A percentile compares a stretch with the other conserved stretches of the same genome.
Evolutionary conservation across 2,113 vertebrate genomes (phyloP).

Genomic region (Carettochelys insculpta): DNA sequence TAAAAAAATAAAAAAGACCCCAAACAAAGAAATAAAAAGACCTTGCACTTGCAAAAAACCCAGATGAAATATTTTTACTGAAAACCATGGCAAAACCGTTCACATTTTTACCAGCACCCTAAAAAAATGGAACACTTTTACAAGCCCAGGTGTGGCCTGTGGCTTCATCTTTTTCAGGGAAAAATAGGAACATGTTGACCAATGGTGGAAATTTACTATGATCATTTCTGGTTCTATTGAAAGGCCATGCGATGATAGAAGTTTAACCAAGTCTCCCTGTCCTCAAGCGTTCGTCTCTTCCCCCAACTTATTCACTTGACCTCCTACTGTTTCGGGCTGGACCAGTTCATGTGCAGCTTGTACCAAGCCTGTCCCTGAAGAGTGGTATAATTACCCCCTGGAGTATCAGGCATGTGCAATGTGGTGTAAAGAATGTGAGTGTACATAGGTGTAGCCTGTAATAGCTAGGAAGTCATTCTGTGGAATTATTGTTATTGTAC

Average conservation of each 20-base stretch:
- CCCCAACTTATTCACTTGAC: too few species aligned
- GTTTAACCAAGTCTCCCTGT: accelerated
- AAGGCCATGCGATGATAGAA: accelerated
- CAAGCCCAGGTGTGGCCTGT: background rate
- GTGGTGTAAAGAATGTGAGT: accelerated
- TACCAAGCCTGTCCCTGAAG: background rate
- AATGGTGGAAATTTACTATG: background rate
- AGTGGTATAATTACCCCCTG: background rate
- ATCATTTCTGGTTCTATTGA: background rate
- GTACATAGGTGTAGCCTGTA: accelerated
- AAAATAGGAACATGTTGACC: accelerated
- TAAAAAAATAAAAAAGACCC: background rate
- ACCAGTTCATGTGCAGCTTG: too few species aligned
- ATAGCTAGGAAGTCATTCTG: too few species aligned
- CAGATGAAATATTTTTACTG: accelerated
- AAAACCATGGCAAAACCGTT: background rate
- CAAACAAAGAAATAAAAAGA: background rate
- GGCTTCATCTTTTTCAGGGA: background rate
- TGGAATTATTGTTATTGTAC: background rate
- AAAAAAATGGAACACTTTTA: accelerated
- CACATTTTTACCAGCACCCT: background rate
- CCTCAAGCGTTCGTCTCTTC: accelerated
- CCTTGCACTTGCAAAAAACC: background rate
- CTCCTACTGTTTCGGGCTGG: too few species aligned
- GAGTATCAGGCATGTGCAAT: accelerated